These are phyloP conservation scores for Proterorhinus semilunaris DNA, from an alignment of 2,113 vertebrate species.

Conservation along the genomic window DNA sequence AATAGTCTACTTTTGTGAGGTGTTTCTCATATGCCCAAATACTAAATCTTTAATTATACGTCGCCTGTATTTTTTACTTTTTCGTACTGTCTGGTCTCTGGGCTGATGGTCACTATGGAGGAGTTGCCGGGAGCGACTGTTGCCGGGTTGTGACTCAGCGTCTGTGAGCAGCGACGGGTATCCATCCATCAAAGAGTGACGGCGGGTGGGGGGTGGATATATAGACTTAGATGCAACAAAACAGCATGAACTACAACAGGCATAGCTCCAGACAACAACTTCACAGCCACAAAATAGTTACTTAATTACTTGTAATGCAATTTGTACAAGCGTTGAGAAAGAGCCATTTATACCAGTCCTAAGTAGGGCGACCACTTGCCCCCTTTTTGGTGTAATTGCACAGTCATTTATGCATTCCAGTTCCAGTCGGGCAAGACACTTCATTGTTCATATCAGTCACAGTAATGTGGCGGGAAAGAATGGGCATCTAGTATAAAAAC, in stretches of 20 bases:
- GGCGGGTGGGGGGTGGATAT: constrained; percentile 16
- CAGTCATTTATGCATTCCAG: too few species aligned
- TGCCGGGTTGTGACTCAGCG: constrained; percentile 68
- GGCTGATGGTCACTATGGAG: constrained; percentile 46
- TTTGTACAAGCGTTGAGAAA: background rate
- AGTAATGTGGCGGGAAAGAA: too few species aligned
- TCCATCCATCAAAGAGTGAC: constrained; percentile 12
- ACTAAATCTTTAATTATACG: background rate
- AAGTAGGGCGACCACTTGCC: too few species aligned
- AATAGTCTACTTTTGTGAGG: too few species aligned
- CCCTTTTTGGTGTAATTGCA: too few species aligned
- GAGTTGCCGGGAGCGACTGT: constrained; percentile 56
- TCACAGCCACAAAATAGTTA: background rate
- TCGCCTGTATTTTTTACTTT: background rate
- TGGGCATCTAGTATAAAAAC: too few species aligned
- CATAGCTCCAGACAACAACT: constrained; percentile 5
- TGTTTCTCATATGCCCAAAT: background rate
- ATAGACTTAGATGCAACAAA: constrained; percentile 19
- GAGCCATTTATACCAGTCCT: too few species aligned
- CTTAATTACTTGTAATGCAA: too few species aligned
- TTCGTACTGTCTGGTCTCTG: constrained; percentile 9
- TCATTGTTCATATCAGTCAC: too few species aligned
- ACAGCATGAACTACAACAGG: constrained; percentile 8
- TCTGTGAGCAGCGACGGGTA: constrained; percentile 27
- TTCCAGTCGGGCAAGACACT: too few species aligned